These are phyloP conservation scores for Sturnira hondurensis DNA, from an alignment of 2,113 vertebrate species.

Conservation along the genomic window DNA sequence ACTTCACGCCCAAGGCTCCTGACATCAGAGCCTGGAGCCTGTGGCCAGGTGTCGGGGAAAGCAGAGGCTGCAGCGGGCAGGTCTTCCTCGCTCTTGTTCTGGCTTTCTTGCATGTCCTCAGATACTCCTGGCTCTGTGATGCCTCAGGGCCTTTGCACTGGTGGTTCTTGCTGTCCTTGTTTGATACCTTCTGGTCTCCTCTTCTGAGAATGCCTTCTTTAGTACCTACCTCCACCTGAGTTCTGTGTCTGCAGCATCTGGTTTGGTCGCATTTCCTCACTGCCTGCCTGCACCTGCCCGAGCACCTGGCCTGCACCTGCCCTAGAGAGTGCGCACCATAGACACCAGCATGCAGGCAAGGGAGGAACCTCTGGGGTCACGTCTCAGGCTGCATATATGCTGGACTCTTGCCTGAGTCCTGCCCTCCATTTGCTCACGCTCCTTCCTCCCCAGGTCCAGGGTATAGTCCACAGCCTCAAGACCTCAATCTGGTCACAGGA, in stretches of 20 bases:
- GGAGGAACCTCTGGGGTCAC: background rate
- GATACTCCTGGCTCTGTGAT: background rate
- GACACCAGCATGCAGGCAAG: background rate
- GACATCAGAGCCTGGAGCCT: rapidly evolving
- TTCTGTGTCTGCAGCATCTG: background rate
- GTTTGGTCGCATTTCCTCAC: background rate
- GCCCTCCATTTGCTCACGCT: background rate
- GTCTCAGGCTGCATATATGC: background rate
- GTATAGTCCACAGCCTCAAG: background rate
- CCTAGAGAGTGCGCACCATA: background rate
- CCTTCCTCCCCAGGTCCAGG: rapidly evolving
- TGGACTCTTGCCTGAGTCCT: background rate
- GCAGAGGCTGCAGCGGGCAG: rapidly evolving
- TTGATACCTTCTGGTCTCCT: background rate
- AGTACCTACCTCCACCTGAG: background rate
- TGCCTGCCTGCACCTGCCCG: background rate
- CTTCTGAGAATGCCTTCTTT: background rate
- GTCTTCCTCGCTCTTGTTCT: background rate
- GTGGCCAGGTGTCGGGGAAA: background rate
- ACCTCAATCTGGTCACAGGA: background rate
- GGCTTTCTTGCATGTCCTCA: background rate
- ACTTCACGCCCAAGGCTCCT: background rate
- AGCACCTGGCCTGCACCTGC: background rate
- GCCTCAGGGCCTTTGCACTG: background rate
- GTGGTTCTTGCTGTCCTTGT: background rate